Percentiles rank a stretch among this genome's conserved stretches.
Conservation (phyloP, 2,888 invertebrate species). For the Drosophila borborema region DNA sequence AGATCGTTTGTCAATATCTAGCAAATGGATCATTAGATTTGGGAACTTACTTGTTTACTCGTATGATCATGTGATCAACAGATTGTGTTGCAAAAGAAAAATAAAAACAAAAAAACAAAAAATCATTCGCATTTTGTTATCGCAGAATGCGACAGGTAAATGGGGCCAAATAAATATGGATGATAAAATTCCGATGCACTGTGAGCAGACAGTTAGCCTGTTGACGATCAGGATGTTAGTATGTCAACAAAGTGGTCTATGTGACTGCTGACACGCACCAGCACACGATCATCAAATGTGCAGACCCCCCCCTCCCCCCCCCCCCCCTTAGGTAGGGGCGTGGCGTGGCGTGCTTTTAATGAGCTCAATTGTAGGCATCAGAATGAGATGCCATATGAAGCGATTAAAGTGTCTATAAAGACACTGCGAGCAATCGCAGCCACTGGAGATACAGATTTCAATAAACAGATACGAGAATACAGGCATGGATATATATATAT, state of each 20-base stretch:
- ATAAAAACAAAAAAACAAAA: no score
- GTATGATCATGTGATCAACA: conserved; percentile 23
- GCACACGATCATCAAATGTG: conserved; percentile 14
- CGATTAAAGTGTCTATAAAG: conserved; percentile 38
- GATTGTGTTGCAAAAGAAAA: neutral
- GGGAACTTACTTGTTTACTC: neutral
- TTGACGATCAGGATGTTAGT: conserved; percentile 43
- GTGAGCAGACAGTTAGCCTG: neutral
- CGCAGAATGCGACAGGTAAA: conserved; percentile 25
- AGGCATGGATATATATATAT: conserved; percentile 1
- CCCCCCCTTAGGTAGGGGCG: no score
- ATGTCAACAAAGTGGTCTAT: conserved; percentile 45
- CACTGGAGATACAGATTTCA: conserved; percentile 46
- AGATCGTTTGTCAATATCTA: conserved; percentile 9
- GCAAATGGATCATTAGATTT: conserved; percentile 4
- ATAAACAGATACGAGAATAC: conserved; percentile 33
- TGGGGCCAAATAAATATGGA: conserved; percentile 45
- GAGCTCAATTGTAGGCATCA: conserved; percentile 13
- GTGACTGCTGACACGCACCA: conserved; percentile 59
- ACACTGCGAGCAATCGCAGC: conserved; percentile 15
- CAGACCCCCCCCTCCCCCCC: neutral
- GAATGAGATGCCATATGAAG: conserved; percentile 17
- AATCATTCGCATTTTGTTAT: neutral
- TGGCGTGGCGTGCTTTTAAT: conserved; percentile 6
- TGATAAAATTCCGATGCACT: conserved; percentile 44